Evolutionary conservation across 2,113 vertebrate species (phyloP), one percentile per base, ranked within the genome.

Genomic region (Pseudois nayaur): DNA sequence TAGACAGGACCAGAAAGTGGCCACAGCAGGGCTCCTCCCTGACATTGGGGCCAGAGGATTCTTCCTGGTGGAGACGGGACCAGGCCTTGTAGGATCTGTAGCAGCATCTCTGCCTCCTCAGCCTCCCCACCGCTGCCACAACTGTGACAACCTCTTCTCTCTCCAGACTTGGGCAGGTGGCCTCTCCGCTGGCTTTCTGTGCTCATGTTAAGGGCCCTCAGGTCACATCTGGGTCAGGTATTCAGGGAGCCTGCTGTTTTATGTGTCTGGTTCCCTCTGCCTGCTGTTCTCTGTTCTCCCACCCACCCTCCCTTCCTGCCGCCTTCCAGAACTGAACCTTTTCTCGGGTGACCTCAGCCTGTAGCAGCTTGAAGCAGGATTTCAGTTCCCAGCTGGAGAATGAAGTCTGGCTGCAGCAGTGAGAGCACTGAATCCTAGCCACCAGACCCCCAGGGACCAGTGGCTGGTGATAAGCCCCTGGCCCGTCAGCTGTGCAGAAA

Each of bases 51-150:
- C 60, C 15, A 9, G 81, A 86, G 15, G 50, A 27, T 7, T 90
- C 59, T 81, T 74, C 5, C 3, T 13, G 87, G 6, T 23, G 8
- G 21, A 45, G 40, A 25, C 15, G 23, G 17, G 52, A 29, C 54
- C 50, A 11, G 50, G n/a, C 48, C 9, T 19, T 6, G 9, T n/a
- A 52, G 74, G 50, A 45, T 36, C 36, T 67, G 43, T 45, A 62
- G 29, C 16, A 62, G 71, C 43, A 17, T 45, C 55, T 55, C 36
- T 57, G 64, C 57, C 45, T 4, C 0, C 0, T 71, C 16, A 54
- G 67, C 19, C 5, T 23, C 8, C 13, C 8, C 1, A 3, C 8
- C 1, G 2, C 64, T 16, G 16, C 48, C 15, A 29, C 8, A 25
- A 4, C 16, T 36, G 8, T 33, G 74, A 84, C 84, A 67, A 52